Evolutionary conservation across 2,888 invertebrate species (phyloP).

Genomic region (Diabrotica balteata): DNA sequence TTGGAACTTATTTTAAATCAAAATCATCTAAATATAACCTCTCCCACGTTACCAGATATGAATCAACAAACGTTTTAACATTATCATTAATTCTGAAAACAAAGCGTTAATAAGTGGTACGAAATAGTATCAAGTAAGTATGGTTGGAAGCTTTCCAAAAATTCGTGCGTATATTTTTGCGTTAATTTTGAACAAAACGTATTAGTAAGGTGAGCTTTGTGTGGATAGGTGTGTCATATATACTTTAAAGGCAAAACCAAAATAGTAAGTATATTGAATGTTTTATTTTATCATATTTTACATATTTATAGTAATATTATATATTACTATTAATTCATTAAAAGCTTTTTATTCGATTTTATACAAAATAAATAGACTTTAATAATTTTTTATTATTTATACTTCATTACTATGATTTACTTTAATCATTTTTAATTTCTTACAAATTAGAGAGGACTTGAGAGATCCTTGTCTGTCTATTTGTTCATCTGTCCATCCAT

Average conservation of each 20-base stretch:
- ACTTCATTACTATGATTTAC: too few species aligned
- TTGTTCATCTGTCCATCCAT: too few species aligned
- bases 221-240: not conserved
- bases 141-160: slow-evolving; percentile 21
- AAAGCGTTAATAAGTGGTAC: not conserved
- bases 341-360: too few species aligned
- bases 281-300: too few species aligned
- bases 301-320: too few species aligned
- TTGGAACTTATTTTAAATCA: slow-evolving; percentile 12
- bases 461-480: too few species aligned
- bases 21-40: slow-evolving; percentile 10
- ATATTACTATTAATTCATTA: too few species aligned
- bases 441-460: too few species aligned
- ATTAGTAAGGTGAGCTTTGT: slow-evolving; percentile 20
- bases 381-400: too few species aligned
- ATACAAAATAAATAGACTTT: too few species aligned
- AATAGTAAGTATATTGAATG: not conserved
- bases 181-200: slow-evolving; percentile 12
- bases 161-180: slow-evolving; percentile 20
- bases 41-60: slow-evolving; percentile 1
- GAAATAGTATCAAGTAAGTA: not conserved
- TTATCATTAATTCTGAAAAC: slow-evolving; percentile 8
- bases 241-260: not conserved
- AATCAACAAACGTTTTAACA: slow-evolving; percentile 10
- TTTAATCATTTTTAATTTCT: too few species aligned